Evolutionary conservation across 2,797 vertebrate species (phyloP), one percentile per base, ranked within the genome.

Genomic region (Xiphorhynchus erythropygius): DNA sequence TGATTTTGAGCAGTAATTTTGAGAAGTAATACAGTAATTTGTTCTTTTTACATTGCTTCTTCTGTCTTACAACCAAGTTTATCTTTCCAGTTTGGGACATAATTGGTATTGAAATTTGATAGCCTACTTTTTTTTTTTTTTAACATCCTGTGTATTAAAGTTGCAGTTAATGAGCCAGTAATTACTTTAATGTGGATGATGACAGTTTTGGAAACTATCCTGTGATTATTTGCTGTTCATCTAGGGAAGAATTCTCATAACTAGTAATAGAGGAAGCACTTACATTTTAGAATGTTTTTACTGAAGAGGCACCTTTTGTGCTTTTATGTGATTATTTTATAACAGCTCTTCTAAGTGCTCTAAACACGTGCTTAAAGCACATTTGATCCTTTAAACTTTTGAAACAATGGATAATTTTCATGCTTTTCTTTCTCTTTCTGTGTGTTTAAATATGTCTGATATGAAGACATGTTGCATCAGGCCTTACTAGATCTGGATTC

Each of bases 261-360:
- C 62, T 75, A 85, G 46, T 44, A 85, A 39, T 71, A 69, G 28
- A 59, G 23, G 37, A 91, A 73, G 18, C 69, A 74, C 67, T 90
- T 92, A 25, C 0, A 60, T 75, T 90, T 89, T 77, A 67, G 79
- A 62, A 87, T 69, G 44, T 60, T 92, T 82, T 83, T 59, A 41
- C 27, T 65, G 76, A 88, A 91, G 68, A 84, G 57, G 19, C n/a
- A 57, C 59, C 94, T 90, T 23, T 80, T 62, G 16, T 76, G 30
- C 15, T 41, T 91, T 92, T 81, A 46, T 64, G 16, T 69, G 52
- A 88, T 96, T 80, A 79, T 79, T 94, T 91, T 64, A 37, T 85
- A 84, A 81, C 85, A 91, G 30, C 68, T 76, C 18, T 91, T 89
- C 41, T 73, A 47, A 91, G 59, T 85, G 60, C 39, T 73, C 49